These are phyloP conservation scores for Antitype chi DNA, from an alignment of 2,888 invertebrate species.

Conservation along the genomic window DNA sequence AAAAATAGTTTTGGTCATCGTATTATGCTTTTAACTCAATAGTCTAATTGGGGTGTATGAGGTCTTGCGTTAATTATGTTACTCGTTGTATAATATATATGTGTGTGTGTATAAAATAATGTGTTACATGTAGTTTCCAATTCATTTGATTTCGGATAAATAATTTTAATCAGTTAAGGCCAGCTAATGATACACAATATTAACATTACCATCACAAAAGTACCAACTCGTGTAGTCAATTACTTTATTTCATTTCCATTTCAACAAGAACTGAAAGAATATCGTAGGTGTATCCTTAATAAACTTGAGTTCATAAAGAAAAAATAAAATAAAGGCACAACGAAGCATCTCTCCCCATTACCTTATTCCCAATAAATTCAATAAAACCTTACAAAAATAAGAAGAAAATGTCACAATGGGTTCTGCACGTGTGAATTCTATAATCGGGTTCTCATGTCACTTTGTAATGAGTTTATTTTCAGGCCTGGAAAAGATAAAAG, in stretches of 20 bases:
- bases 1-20: no score
- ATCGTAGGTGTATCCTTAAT: slow-evolving; percentile 31
- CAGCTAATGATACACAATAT: no score
- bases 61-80: no score
- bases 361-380: slow-evolving; percentile 59
- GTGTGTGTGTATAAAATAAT: no score
- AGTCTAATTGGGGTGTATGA: no score
- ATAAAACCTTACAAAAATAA: slow-evolving; percentile 61
- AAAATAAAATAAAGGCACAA: slow-evolving; percentile 42
- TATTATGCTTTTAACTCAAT: no score
- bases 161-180: no score
- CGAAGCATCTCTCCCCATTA: slow-evolving; percentile 45
- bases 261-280: slow-evolving; percentile 6
- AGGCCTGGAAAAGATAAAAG: slow-evolving; percentile 69
- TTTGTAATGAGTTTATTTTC: slow-evolving; percentile 75
- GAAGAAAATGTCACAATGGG: slow-evolving; percentile 47
- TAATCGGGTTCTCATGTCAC: slow-evolving; percentile 70
- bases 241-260: slow-evolving; percentile 4
- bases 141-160: no score
- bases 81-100: no score
- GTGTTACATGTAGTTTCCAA: no score
- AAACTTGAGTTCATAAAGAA: slow-evolving; percentile 38
- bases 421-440: slow-evolving; percentile 61
- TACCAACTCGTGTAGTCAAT: background rate
- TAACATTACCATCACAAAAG: no score